Conservation (phyloP, 2,113 vertebrate genomes). For the Lophura nycthemera region DNA sequence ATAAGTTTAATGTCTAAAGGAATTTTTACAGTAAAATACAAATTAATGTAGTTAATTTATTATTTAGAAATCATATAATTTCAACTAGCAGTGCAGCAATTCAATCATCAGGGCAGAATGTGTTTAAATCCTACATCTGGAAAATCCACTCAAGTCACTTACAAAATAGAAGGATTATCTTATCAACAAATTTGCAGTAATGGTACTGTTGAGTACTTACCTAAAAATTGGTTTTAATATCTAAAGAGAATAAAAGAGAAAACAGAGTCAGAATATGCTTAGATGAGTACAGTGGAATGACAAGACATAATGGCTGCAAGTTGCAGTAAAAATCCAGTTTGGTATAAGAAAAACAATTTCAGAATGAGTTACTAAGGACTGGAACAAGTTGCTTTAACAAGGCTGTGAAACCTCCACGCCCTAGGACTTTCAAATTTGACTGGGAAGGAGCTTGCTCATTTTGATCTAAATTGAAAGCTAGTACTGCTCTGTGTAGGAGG, state of each 20-base stretch:
- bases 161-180: not conserved
- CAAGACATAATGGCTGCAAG: not conserved
- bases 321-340: not conserved
- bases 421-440: not conserved
- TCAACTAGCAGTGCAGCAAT: not conserved
- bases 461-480: not conserved
- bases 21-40: not conserved
- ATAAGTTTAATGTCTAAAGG: not conserved
- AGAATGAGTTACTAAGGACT: not conserved
- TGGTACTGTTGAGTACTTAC: not conserved
- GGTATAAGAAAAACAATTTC: not conserved
- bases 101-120: not conserved
- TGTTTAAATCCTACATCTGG: not conserved
- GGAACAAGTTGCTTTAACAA: not conserved
- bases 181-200: not conserved
- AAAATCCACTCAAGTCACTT: not conserved
- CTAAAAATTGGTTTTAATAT: not conserved
- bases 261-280: fast-evolving
- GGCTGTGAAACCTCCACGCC: not conserved
- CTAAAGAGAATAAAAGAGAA: not conserved
- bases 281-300: fast-evolving
- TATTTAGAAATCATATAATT: not conserved
- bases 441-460: not conserved
- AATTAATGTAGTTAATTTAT: not conserved
- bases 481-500: not conserved